Base-by-base conservation (phyloP, 2,888 invertebrate genomes). In the Drosophila melanosoma region DNA sequence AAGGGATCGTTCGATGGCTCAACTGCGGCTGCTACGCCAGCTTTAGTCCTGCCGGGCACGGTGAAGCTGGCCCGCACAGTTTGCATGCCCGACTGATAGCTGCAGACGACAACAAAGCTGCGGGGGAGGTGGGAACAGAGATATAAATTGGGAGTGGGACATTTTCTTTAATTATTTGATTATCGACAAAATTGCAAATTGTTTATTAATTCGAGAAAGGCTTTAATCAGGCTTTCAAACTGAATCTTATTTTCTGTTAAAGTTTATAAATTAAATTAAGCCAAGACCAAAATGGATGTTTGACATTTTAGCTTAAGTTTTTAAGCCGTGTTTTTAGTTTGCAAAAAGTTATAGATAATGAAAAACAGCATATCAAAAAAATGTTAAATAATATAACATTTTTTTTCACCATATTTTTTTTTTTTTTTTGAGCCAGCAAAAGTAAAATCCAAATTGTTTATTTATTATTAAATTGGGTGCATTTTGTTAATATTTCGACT, bases 51-150 rank as follows among this genome's bases (percentile, higher is more conserved):
- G 74, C 95, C 95, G 0, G 96, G 96, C 69, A 96, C 93, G 76
- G 95, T 95, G 85, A 96, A 95, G 88, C 97, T 97, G 35, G 97
- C 97, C 80, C 97, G 94, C 11, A 97, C 96, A 0, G 97, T 97
- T 87, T 97, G 94, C 35, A 96, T 96, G 91, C 97, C 97, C 1
- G 97, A 97, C 88, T 97, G 96, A 91, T 96, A 97, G 38, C 96
- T 96, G 90, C 97, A 97, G 17, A 97, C 94, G 2, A 97, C 97
- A 61, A 97, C 94, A 90, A 97, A 97, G 79, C 97, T 95, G 89
- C 20, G 59, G 8, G 0, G 45, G 7, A 15, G 7, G 6, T 11
- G 42, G 52, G 29, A 7, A 5, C 32, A 8, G 3, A 36, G 7
- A 2, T 1, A 2, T 11, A 11, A 53, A 33, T 32, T 33, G 3